phyloP scores from a whole-genome alignment of 2,888 invertebrate genomes.

The Cactoblastis cactorum region DNA sequence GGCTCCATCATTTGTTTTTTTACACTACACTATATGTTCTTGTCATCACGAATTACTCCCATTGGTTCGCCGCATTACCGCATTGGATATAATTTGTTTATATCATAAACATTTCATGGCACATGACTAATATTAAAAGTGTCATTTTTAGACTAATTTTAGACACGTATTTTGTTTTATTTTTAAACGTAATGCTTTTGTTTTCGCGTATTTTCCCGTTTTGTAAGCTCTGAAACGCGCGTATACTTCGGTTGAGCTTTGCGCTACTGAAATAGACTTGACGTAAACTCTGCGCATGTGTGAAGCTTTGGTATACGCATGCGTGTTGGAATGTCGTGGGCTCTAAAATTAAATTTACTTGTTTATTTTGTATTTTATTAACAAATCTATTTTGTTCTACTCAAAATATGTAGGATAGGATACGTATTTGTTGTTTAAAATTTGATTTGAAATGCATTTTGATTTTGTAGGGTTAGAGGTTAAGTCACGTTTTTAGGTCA shows the following conservation, averaged over 20 bases:
- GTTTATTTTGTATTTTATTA: neutral
- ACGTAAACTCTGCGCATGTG: slow-evolving; percentile 59
- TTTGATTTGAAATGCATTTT: neutral
- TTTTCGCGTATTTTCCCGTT: slow-evolving; percentile 23
- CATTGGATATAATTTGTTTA: slow-evolving; percentile 25
- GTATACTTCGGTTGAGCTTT: slow-evolving; percentile 35
- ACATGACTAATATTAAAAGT: neutral
- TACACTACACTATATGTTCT: slow-evolving; percentile 54
- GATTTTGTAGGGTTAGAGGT: neutral
- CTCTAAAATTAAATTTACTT: neutral
- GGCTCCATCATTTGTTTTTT: slow-evolving; percentile 80
- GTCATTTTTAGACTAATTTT: neutral
- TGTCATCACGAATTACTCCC: slow-evolving; percentile 49
- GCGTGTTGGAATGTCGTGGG: slow-evolving; percentile 32
- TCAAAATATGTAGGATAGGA: neutral
- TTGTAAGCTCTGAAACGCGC: slow-evolving; percentile 29
- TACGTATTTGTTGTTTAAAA: neutral
- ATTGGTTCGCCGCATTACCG: slow-evolving; percentile 63
- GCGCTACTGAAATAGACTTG: slow-evolving; percentile 70
- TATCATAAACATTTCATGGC: neutral
- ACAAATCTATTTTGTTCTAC: neutral
- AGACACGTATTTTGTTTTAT: neutral
- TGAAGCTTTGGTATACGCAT: slow-evolving; percentile 42
- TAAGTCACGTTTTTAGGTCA: slow-evolving; percentile 19
- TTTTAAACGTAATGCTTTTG: neutral